Conservation (phyloP, 2,888 invertebrate species). For the Spisula subtruncata region DNA sequence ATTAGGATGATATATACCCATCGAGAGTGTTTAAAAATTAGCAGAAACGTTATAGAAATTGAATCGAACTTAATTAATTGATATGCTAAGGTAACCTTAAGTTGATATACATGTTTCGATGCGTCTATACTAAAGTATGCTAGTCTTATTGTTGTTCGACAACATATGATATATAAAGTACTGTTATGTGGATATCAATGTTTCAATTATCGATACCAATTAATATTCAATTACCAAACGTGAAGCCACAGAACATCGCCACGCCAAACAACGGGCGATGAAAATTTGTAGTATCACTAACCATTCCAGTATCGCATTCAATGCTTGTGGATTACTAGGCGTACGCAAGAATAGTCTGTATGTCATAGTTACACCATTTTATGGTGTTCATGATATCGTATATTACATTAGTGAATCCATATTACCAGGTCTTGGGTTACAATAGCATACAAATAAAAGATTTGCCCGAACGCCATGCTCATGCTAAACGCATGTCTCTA, state of each 20-base stretch:
- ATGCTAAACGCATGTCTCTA: conserved; percentile 7
- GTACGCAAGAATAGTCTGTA: not conserved
- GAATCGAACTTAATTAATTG: no score
- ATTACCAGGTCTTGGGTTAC: not conserved
- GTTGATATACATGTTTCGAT: not conserved
- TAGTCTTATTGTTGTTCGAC: not conserved
- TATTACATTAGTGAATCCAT: not conserved
- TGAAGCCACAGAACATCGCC: not conserved
- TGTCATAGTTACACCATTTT: not conserved
- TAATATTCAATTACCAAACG: conserved; percentile 1
- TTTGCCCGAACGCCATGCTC: not conserved
- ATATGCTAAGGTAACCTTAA: no score
- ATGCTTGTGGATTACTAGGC: not conserved
- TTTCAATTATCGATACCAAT: conserved; percentile 4
- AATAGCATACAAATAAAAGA: not conserved
- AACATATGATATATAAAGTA: not conserved
- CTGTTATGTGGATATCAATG: not conserved
- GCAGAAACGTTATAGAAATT: no score
- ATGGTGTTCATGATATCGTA: not conserved
- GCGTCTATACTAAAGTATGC: not conserved
- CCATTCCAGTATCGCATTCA: not conserved
- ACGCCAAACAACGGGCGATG: not conserved
- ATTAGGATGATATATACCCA: no score
- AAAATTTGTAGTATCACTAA: not conserved
- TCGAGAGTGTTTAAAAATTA: no score